A percentile compares a stretch with the other conserved stretches of the same genome.
Evolutionary conservation across 1,140 invertebrate genomes (phyloP).

Genomic region (Triops longicaudatus): DNA sequence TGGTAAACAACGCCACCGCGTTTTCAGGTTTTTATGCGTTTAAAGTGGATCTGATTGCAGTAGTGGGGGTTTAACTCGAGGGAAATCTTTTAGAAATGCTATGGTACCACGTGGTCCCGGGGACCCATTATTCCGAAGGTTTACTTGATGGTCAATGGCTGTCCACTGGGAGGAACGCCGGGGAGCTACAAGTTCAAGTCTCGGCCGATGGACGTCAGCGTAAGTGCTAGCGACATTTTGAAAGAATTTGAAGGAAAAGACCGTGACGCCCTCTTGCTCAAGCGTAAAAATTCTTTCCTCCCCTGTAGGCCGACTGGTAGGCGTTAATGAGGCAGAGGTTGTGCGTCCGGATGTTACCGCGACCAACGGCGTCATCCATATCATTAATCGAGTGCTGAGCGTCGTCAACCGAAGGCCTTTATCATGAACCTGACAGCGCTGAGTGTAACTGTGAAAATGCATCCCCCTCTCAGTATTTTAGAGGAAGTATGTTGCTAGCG

Average conservation of each 20-base stretch:
- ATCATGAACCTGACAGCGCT: neutral
- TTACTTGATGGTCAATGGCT: conserved; percentile 35
- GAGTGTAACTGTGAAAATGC: neutral
- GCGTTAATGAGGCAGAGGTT: conserved; percentile 32
- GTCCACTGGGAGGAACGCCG: conserved; percentile 30
- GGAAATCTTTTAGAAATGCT: conserved; percentile 31
- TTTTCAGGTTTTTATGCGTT: neutral
- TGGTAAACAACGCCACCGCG: neutral
- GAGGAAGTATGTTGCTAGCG: neutral
- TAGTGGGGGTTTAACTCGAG: neutral
- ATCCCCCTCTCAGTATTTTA: neutral
- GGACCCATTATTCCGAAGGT: conserved; percentile 35
- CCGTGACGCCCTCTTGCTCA: neutral
- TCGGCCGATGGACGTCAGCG: conserved; percentile 33
- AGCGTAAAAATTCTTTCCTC: conserved; percentile 2
- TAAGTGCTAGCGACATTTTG: conserved; percentile 29
- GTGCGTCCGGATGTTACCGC: conserved; percentile 37
- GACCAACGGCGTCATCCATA: conserved; percentile 38
- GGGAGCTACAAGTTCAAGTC: conserved; percentile 32
- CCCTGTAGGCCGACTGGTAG: conserved; percentile 28
- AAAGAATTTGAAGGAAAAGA: neutral
- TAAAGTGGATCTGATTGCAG: neutral
- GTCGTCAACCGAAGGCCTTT: neutral
- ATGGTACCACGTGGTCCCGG: conserved; percentile 35
- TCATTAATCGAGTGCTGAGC: conserved; percentile 31